Evolutionary conservation across 2,113 vertebrate genomes (phyloP), one percentile per base, ranked within the genome.

Genomic region (Hassar affinis): DNA sequence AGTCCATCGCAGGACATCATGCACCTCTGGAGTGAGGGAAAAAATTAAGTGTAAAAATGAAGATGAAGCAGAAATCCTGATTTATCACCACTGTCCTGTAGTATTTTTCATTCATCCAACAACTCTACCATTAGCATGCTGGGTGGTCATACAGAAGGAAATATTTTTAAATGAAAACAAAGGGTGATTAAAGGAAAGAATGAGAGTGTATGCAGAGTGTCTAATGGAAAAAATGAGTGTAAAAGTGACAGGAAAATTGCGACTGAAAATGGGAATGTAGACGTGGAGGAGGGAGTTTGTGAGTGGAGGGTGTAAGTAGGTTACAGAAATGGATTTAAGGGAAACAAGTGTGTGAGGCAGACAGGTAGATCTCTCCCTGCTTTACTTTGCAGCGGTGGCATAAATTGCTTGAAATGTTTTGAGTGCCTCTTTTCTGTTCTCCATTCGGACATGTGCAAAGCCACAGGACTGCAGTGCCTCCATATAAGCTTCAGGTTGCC

Each of bases 401-500:
- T 88, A 94, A 74, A 95, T 92, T 10, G 89, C 92, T 80, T 94
- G 90, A 89, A 92, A 92, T 1, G 66, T 76, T 27, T 88, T 52
- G 8, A 52, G 2, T 47, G 82, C 69, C 22, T 90, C 54, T 10
- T 72, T 75, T 35, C 33, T 89, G 64, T 92, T 85, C 78, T 94
- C 89, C 90, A 95, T 91, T 22, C 64, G 88, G 52, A 94, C 80
- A 2, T 92, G 86, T 80, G 71, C 90, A 85, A 95, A 94, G 57
- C 93, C 92, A 25, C 89, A 87, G 38, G 89, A 90, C 42, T 61
- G 86, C 71, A 95, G 83, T 59, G 90, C 92, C 9, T 88, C 78
- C 92, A 94, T 93, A 75, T 93, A 95, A 22, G 33, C 56, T 45
- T 94, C 90, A 0, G 92, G 93, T 11, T 20, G 83, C 93, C 93